Evolutionary conservation across 2,113 vertebrate genomes (phyloP), one percentile per base, ranked within the genome.

Genomic region (Nothoprocta pentlandii): DNA sequence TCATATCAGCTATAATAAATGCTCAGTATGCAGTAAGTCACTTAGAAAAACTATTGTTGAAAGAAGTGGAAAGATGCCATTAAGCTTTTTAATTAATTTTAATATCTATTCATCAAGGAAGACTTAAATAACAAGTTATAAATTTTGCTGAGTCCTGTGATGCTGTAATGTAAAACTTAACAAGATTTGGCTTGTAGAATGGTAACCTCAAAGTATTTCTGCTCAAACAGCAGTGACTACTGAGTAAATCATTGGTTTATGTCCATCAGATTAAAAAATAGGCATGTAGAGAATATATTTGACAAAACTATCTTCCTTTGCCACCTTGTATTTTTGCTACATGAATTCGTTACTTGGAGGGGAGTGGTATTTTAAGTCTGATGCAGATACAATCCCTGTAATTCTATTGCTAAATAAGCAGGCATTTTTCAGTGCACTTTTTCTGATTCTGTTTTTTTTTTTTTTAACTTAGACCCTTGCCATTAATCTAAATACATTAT

Each of bases 61-160:
- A 94, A 94, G 81, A 81, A 79, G 21, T 76, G 53, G 66, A 89
- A 76, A 92, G 89, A 71, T 89, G 59, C 16, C 70, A 44, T 94
- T 95, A 82, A 87, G 47, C 41, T 14, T 91, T 91, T 90, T 82
- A 80, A 76, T 92, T 95, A 79, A 53, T 89, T 87, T 90, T 64
- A 82, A 16, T 92, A 93, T 89, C 80, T 80, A 7, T 93, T 92
- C 61, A 79, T 94, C 84, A 92, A 63, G 91, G 81, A 81, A 89
- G 30, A 7, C 71, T 93, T 78, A 95, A 89, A 76, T 91, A 94
- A 69, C 39, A 85, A 66, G 41, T 81, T 89, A 85, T 20, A 89
- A 54, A 81, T 90, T 90, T 78, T 81, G 19, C 82, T 82, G 63
- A 91, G 49, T 82, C 53, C 88, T 80, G 23, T 85, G 42, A 49